phyloP scores from a whole-genome alignment of 1,140 invertebrate genomes.

The Sipha flava region DNA sequence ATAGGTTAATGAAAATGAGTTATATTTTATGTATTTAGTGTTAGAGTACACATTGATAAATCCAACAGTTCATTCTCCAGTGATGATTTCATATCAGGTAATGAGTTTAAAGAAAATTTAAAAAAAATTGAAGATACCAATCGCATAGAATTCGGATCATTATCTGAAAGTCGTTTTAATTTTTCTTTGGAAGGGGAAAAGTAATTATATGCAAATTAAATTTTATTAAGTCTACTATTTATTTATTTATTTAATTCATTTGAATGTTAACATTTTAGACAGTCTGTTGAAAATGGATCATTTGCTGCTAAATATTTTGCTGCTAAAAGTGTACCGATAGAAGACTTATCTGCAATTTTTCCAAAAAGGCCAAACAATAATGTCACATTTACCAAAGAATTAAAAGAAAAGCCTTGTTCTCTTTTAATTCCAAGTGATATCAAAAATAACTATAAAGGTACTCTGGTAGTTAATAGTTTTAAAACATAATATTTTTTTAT shows the following conservation, averaged over 20 bases:
- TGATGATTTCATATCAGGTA: slow-evolving; percentile 9
- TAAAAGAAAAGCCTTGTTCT: background rate
- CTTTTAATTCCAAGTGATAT: background rate
- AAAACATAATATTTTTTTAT: no score
- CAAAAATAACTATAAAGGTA: background rate
- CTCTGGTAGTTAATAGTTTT: no score
- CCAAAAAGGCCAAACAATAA: background rate
- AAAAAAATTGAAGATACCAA: slow-evolving; percentile 19
- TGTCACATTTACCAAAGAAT: background rate
- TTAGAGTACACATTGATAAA: background rate
- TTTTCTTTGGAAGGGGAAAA: slow-evolving; percentile 23
- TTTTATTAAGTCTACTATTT: background rate
- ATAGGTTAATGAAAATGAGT: background rate
- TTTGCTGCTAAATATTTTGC: slow-evolving; percentile 21
- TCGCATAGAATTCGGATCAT: slow-evolving; percentile 8
- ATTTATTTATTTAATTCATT: no score
- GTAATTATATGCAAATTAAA: background rate
- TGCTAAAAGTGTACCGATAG: slow-evolving; percentile 18
- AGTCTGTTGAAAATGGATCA: background rate
- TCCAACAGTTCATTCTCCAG: background rate
- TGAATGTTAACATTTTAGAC: no score
- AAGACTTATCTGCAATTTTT: slow-evolving; percentile 22
- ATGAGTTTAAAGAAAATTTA: slow-evolving; percentile 27
- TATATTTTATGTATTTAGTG: background rate
- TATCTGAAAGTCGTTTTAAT: slow-evolving; percentile 23